Percentiles rank a stretch among this genome's conserved stretches.
These are phyloP conservation scores for Drosophila eugracilis DNA, from an alignment of 1,140 invertebrate species.

Conservation along the genomic window DNA sequence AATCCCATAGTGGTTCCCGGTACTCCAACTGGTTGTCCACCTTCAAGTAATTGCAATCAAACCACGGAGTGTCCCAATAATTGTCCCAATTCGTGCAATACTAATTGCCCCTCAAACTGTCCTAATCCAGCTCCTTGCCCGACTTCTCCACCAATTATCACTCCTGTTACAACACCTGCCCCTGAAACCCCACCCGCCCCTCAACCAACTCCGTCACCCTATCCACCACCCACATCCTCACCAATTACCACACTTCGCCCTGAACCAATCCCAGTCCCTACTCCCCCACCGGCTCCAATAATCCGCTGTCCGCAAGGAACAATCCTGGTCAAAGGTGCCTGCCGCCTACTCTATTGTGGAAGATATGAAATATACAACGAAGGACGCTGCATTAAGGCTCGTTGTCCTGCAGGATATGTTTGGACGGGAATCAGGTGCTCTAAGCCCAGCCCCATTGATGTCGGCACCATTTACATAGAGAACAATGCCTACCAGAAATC, in stretches of 20 bases:
- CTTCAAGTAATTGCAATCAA: too few species aligned
- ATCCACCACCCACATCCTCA: too few species aligned
- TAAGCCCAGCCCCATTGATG: constrained; percentile 16
- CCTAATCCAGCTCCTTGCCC: background rate
- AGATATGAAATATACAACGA: constrained; percentile 9
- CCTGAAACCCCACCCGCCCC: background rate
- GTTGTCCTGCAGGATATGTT: constrained; percentile 56
- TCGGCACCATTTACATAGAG: constrained; percentile 48
- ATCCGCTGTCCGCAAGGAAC: constrained; percentile 49
- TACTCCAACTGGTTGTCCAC: background rate
- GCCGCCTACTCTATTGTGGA: constrained; percentile 60
- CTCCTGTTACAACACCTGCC: background rate
- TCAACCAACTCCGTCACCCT: background rate
- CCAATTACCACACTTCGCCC: background rate
- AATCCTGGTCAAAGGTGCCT: constrained; percentile 39
- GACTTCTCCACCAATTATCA: background rate
- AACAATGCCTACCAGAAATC: constrained; percentile 16
- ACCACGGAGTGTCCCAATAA: background rate
- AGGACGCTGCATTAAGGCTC: constrained; percentile 42
- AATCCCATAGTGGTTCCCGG: background rate
- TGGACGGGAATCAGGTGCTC: constrained; percentile 63
- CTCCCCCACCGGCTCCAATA: constrained; percentile 32
- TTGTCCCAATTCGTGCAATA: background rate
- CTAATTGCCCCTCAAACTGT: background rate
- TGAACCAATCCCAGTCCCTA: background rate